Evolutionary conservation across 2,888 invertebrate genomes (phyloP).

Genomic region (Apotomis betuletana): DNA sequence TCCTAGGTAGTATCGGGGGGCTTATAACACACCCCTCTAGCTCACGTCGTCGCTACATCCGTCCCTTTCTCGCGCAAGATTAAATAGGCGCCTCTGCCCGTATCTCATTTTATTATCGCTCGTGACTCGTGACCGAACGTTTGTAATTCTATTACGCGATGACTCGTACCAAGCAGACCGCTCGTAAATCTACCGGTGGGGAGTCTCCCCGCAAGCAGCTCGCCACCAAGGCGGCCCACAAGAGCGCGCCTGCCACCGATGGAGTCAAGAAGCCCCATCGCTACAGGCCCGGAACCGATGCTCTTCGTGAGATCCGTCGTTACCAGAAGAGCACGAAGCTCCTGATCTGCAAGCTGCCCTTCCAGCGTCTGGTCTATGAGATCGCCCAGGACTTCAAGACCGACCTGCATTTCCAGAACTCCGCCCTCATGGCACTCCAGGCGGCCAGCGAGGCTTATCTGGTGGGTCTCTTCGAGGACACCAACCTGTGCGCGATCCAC

Average conservation of each 20-base stretch:
- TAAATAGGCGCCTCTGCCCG: no score
- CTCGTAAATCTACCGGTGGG: constrained; percentile 95
- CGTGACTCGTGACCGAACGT: no score
- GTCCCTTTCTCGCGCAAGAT: no score
- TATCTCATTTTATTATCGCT: no score
- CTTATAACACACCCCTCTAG: no score
- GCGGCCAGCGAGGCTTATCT: no score
- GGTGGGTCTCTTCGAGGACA: no score
- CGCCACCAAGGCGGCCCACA: constrained; percentile 85
- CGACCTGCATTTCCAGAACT: constrained; percentile 91
- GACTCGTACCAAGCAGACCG: constrained; percentile 93
- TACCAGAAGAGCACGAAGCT: constrained; percentile 96
- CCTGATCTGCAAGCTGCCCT: constrained; percentile 94
- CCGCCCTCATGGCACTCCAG: constrained; percentile 92
- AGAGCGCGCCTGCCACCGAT: constrained; percentile 93
- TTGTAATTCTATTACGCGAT: no score
- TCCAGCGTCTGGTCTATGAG: constrained; percentile 94
- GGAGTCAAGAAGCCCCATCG: constrained; percentile 93
- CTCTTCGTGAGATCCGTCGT: constrained; percentile 94
- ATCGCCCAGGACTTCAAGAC: constrained; percentile 97
- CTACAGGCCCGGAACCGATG: constrained; percentile 95
- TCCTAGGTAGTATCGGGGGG: no score
- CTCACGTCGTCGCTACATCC: no score
- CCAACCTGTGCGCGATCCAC: constrained; percentile 95
- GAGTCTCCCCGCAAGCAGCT: constrained; percentile 94